Percentiles rank a stretch among this genome's conserved stretches.
These are phyloP conservation scores for Phrynocephalus forsythii DNA, from an alignment of 2,797 vertebrate species.

Conservation along the genomic window DNA sequence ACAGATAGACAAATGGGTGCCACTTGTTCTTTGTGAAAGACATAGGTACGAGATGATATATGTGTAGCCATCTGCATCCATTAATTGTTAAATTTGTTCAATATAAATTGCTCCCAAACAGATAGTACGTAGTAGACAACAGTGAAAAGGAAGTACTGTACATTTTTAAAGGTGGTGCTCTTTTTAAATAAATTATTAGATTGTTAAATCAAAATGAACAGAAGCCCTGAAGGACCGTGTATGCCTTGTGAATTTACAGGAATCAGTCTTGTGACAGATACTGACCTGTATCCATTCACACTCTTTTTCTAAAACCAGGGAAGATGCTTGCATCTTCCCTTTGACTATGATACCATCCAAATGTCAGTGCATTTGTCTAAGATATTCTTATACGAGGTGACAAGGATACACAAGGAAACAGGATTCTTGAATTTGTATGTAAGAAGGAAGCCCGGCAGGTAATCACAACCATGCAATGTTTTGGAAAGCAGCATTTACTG, in stretches of 20 bases:
- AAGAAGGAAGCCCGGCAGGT: not conserved
- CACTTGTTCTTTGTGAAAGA: not conserved
- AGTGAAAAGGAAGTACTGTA: not conserved
- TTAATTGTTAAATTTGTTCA: not conserved
- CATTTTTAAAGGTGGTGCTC: not conserved
- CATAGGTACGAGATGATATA: not conserved
- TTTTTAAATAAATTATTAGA: not conserved
- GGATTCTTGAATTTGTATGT: not conserved
- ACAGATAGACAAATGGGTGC: no score
- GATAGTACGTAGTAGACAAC: not conserved
- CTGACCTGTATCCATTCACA: not conserved
- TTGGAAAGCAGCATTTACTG: not conserved
- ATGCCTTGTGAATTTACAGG: not conserved
- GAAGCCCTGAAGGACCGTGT: constrained; percentile 16
- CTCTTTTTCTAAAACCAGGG: not conserved
- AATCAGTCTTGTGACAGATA: not conserved
- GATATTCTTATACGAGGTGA: not conserved
- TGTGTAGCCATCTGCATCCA: not conserved
- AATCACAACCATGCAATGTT: not conserved
- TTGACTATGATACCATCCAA: not conserved
- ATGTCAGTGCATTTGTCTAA: constrained; percentile 2
- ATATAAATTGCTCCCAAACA: not conserved
- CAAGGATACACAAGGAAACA: not conserved
- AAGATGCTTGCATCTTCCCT: not conserved
- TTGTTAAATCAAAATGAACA: not conserved